A percentile compares a stretch with the other conserved stretches of the same genome.
These are phyloP conservation scores for Podilymbus podiceps DNA, from an alignment of 2,113 vertebrate species.

Conservation along the genomic window DNA sequence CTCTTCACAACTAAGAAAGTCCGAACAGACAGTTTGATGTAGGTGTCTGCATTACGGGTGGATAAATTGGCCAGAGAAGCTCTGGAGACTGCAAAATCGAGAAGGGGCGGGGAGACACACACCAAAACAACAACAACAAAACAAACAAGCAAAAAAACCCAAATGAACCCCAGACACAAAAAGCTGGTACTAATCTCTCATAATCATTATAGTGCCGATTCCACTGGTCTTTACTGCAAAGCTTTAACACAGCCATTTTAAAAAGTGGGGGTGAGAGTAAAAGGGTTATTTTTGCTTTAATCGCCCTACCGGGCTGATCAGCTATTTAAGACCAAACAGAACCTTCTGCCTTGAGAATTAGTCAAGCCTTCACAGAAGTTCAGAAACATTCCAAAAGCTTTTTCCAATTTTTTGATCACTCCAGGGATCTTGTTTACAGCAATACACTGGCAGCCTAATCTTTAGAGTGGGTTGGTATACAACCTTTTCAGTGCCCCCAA, in stretches of 20 bases:
- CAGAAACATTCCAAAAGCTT: not conserved
- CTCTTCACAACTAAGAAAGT: not conserved
- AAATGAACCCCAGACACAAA: not conserved
- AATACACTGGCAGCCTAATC: not conserved
- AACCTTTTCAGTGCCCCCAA: not conserved
- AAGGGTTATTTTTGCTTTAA: not conserved
- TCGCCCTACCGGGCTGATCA: not conserved
- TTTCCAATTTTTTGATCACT: not conserved
- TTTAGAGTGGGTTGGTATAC: not conserved
- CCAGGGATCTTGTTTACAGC: not conserved
- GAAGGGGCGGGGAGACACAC: not conserved
- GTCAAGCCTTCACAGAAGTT: not conserved
- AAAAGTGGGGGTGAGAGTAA: fast-evolving
- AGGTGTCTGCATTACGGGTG: not conserved
- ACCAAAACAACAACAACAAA: no score
- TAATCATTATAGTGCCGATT: not conserved
- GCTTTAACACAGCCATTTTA: not conserved
- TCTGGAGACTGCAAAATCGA: not conserved
- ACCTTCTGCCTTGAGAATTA: not conserved
- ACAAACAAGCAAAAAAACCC: not conserved
- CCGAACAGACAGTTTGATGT: not conserved
- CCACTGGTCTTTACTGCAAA: not conserved
- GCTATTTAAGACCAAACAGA: not conserved
- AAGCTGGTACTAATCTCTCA: not conserved
- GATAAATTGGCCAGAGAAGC: not conserved